Base-by-base conservation (phyloP, 2,113 vertebrate genomes). In the Meleagris gallopavo region DNA sequence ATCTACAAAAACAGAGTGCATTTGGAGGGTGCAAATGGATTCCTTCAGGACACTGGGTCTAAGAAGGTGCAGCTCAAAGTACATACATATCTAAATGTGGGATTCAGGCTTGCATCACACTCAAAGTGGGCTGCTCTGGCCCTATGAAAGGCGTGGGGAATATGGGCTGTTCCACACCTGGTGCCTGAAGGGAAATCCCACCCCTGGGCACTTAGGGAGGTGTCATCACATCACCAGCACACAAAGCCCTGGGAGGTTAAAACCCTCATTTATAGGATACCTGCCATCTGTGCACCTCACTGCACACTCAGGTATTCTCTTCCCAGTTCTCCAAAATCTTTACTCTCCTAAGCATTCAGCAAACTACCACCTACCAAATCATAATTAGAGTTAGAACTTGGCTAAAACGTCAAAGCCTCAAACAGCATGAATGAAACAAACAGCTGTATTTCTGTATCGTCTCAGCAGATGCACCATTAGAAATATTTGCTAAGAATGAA, bases 401-500 rank as follows among this genome's bases (percentile, higher is more conserved):
- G 67, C 83, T 76, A 55, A 85, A 91, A 87, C 11, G 54, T 67
- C 67, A 80, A 87, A 41, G 86, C 64, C 83, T 58, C 57, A 66
- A 22, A 65, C 45, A 74, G 87, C 48, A 73, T 72, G 80, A 93
- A 69, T 65, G 76, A 93, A 61, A 89, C 1, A 0, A 87, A 18
- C 36, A 72, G 73, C 61, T 86, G 48, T 61, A 81, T 62, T 85
- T 89, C 92, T 80, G 78, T 32, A 78, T 58, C 24, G 1, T 87
- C 88, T 90, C 91, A 82, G 86, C 72, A 74, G 10, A 38, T 24
- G 65, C 55, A 40, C 41, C 83, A 90, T 70, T 86, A 94, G 71
- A 94, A 94, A 58, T 52, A 89, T 91, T 96, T 93, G 90, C 87
- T 94, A 91, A 94, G 86, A 96, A 94, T 76, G 86, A 95, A 91